Evolutionary conservation across 2,113 vertebrate species (phyloP), one percentile per base, ranked within the genome.

Genomic region (Verasper variegatus): DNA sequence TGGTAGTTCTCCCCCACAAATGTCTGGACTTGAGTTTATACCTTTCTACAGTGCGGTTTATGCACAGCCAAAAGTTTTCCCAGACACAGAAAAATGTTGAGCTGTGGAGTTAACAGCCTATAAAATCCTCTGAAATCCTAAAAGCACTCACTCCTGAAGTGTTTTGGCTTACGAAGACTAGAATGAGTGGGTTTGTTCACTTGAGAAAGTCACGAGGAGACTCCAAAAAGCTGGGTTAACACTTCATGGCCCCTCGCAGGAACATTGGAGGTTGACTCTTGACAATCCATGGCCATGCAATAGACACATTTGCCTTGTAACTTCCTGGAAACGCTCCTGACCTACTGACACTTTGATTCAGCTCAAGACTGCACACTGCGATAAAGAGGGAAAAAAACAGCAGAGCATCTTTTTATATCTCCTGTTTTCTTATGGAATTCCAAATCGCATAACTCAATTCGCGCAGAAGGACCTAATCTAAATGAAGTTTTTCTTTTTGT

Each of bases 401-500:
- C 51, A 86, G 69, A 86, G 78, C 86, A 91, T 80, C 81, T 93
- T 92, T 91, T 76, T 51, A 74, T 72, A 35, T 49, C 78, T 74
- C 51, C 57, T 62, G 63, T 78, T 79, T 86, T 86, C 57, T 59
- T 71, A 58, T 40, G 49, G 63, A 81, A 65, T 78, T 76, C 79
- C 67, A 85, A 59, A 59, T 79, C 42, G 42, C 69, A 73, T 74
- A 63, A 82, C 35, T 77, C 26, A 56, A 77, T 83, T 82, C 82
- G 71, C 68, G 73, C 45, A 71, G 63, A 72, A 84, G 78, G 82
- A 86, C 78, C 77, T 87, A 83, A 84, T 86, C 73, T 68, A 80
- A 89, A 86, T 45, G 73, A 85, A 31, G 24, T n/a, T 40, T 69
- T 58, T 45, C 67, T 58, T 68, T 57, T 78, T 40, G 42, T 83